Conservation (phyloP, 1,140 invertebrate genomes). For the Drosophila suzukii region DNA sequence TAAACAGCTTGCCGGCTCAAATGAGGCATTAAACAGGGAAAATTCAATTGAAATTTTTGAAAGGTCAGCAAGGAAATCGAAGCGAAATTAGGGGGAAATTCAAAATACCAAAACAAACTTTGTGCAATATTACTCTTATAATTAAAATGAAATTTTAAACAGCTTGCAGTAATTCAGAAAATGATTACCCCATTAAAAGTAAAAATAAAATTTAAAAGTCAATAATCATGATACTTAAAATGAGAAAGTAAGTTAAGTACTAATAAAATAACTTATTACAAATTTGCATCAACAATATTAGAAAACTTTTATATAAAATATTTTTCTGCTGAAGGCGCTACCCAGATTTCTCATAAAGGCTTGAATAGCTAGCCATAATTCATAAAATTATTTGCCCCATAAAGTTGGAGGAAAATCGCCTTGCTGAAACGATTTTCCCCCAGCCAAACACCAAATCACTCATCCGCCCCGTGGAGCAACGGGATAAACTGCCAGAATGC, state of each 20-base stretch:
- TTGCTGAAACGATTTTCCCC: slow-evolving; percentile 2
- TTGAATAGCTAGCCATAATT: slow-evolving; percentile 5
- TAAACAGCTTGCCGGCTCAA: slow-evolving; percentile 35
- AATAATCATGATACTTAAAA: neutral
- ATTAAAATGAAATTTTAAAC: neutral
- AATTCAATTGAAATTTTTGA: slow-evolving; percentile 24
- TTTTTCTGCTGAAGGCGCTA: neutral
- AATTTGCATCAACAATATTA: too few species aligned
- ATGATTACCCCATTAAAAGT: neutral
- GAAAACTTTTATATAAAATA: too few species aligned
- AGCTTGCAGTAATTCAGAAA: slow-evolving; percentile 6
- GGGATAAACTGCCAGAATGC: neutral
- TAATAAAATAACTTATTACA: too few species aligned
- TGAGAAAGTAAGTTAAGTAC: too few species aligned
- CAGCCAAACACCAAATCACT: slow-evolving; percentile 10
- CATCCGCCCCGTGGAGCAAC: slow-evolving; percentile 16
- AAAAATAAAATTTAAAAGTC: neutral
- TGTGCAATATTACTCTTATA: slow-evolving; percentile 8
- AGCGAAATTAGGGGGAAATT: neutral
- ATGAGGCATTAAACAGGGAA: slow-evolving; percentile 24
- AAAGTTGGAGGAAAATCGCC: slow-evolving; percentile 4
- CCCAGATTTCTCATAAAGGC: neutral
- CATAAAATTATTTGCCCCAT: slow-evolving; percentile 17
- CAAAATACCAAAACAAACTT: neutral
- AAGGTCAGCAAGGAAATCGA: slow-evolving; percentile 18